A percentile compares a stretch with the other conserved stretches of the same genome.
phyloP scores from a whole-genome alignment of 1,140 invertebrate genomes.

The Neodiprion virginianus region DNA sequence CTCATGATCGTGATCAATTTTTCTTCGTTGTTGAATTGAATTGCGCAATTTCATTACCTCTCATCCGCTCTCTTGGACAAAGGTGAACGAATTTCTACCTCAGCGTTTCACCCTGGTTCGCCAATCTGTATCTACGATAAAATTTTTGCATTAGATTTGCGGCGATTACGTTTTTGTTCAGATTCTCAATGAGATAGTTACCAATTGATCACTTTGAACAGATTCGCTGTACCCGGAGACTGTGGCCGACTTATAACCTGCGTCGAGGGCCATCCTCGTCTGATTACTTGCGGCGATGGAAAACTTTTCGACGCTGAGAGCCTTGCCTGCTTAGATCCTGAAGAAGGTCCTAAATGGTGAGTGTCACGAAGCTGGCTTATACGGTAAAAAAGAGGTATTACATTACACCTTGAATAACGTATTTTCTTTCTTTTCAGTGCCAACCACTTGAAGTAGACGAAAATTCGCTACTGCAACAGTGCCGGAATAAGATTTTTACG shows the following conservation, averaged over 20 bases:
- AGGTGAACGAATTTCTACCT: not conserved
- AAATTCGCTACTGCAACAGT: not conserved
- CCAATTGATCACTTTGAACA: slow-evolving; percentile 19
- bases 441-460: slow-evolving; percentile 24
- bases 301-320: slow-evolving; percentile 84
- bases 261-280: slow-evolving; percentile 83
- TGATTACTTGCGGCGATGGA: slow-evolving; percentile 85
- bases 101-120: not conserved
- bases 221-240: slow-evolving; percentile 84
- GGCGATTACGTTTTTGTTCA: too few relatives aligned
- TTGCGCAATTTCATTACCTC: not conserved
- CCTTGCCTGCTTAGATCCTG: slow-evolving; percentile 83
- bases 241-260: slow-evolving; percentile 86
- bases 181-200: too few relatives aligned
- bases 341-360: slow-evolving; percentile 73
- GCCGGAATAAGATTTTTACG: not conserved
- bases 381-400: too few relatives aligned
- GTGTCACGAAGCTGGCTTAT: not conserved
- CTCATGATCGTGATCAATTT: too few relatives aligned
- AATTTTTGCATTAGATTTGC: too few relatives aligned
- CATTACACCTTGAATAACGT: too few relatives aligned
- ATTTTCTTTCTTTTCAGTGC: slow-evolving; percentile 32
- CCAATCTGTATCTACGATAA: too few relatives aligned
- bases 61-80: not conserved
- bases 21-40: too few relatives aligned